Conservation (phyloP, 2,888 invertebrate species). For the Macaria liturata region DNA sequence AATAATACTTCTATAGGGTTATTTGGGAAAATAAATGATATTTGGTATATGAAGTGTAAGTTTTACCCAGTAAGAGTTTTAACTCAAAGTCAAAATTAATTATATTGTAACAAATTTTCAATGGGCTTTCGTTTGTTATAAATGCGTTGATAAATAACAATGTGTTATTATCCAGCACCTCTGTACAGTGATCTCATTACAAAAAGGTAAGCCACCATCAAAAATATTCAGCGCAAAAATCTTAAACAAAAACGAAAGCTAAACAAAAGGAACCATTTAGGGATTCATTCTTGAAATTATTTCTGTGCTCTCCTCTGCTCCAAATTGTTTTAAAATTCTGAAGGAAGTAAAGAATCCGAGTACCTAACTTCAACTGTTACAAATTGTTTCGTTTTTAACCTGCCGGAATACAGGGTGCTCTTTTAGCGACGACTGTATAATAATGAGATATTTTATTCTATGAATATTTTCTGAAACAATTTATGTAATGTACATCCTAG, state of each 20-base stretch:
- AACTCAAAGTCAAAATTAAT: too few relatives aligned
- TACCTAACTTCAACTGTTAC: conserved; percentile 17
- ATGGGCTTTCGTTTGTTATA: too few relatives aligned
- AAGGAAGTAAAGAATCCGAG: conserved; percentile 25
- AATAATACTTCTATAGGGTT: background rate
- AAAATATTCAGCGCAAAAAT: conserved; percentile 37
- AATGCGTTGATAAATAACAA: background rate
- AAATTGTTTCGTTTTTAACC: conserved; percentile 21
- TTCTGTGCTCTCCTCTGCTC: conserved; percentile 30
- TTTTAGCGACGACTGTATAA: too few relatives aligned
- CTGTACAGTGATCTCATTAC: conserved; percentile 29
- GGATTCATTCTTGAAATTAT: conserved; percentile 44
- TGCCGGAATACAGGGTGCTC: conserved; percentile 1
- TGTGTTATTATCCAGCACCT: background rate
- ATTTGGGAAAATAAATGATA: too few relatives aligned
- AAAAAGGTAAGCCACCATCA: conserved; percentile 29
- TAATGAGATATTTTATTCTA: too few relatives aligned
- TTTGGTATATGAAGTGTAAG: too few relatives aligned
- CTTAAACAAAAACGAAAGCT: conserved; percentile 35
- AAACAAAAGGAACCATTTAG: conserved; percentile 42
- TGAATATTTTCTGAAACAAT: too few relatives aligned
- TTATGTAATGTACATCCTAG: too few relatives aligned
- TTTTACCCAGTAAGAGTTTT: too few relatives aligned
- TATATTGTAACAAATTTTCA: too few relatives aligned
- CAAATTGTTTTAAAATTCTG: conserved; percentile 43